phyloP scores from a whole-genome alignment of 2,888 invertebrate genomes.

The Chrysolina haemoptera region DNA sequence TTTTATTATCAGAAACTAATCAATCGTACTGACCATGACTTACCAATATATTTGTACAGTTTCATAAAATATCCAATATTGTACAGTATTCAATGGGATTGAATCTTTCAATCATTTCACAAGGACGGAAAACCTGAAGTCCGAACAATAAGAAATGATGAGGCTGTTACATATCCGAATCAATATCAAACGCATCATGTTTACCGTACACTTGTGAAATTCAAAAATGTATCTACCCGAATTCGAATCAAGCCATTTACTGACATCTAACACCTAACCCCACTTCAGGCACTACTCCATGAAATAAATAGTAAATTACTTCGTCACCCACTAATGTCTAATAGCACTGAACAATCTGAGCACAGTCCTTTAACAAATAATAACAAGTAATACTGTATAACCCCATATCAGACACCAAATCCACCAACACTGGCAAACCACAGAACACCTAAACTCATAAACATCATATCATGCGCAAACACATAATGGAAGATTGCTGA shows the following conservation, averaged over 20 bases:
- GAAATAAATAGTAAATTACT: no score
- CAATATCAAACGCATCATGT: no score
- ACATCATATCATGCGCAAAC: not conserved
- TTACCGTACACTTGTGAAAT: not conserved
- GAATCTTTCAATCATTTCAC: not conserved
- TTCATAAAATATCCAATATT: not conserved
- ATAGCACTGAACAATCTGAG: no score
- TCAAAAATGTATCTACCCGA: not conserved
- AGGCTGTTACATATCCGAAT: no score
- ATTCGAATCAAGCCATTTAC: not conserved
- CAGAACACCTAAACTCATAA: not conserved
- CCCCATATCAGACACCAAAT: not conserved
- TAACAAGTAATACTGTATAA: no score
- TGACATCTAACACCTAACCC: no score
- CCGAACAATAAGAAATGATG: no score
- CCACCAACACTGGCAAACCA: not conserved
- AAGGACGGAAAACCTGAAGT: no score
- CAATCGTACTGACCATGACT: conserved; percentile 30
- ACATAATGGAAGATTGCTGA: not conserved
- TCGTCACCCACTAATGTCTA: not conserved
- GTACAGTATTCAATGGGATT: not conserved
- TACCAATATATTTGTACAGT: conserved; percentile 13
- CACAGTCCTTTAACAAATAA: not conserved
- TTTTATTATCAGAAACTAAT: conserved; percentile 34
- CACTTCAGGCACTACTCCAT: no score